Evolutionary conservation across 1,140 invertebrate species (phyloP), one percentile per base, ranked within the genome.

Genomic region (Formica exsecta): DNA sequence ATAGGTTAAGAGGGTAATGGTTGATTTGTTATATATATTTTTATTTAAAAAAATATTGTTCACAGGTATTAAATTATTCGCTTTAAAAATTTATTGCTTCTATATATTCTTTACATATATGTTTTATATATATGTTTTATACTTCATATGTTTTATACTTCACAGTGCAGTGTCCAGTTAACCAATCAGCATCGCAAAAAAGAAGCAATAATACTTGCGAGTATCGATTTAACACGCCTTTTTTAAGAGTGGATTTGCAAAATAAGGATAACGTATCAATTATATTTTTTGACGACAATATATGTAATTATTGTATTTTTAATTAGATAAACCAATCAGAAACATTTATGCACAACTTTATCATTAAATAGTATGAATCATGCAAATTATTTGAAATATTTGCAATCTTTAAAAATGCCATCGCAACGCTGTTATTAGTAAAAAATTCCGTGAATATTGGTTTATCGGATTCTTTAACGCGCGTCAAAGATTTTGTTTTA

Each of bases 401-500:
- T 74, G 54, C 9, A 48, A 83, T 61, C 11, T 74, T 48, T 61
- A 83, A 74, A 81, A 74, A 61, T 83, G 38, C 68, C 68, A 32
- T 83, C 54, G 79, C 38, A 61, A 73, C 38, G 44, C 29, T 48
- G 79, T 62, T 83, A 81, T 83, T 61, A 41, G 16, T 48, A 44
- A 83, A 83, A 83, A 73, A 83, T 83, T 83, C 79, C 54, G 29
- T 61, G 22, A 83, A 83, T 83, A 83, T 74, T 83, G 54, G 38
- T 54, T 74, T 36, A 57, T 70, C 25, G 68, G 73, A 81, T 81
- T 81, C 38, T 38, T 73, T 54, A 74, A 74, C 8, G 54, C 44
- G 36, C 51, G 9, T 73, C 19, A 25, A 83, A 44, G 38, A 70
- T 62, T 13, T 74, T 16, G n/a, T 83, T 83, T 83, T 74, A 61